Base-by-base conservation (phyloP, 2,797 vertebrate species). In the Tamandua tetradactyla region DNA sequence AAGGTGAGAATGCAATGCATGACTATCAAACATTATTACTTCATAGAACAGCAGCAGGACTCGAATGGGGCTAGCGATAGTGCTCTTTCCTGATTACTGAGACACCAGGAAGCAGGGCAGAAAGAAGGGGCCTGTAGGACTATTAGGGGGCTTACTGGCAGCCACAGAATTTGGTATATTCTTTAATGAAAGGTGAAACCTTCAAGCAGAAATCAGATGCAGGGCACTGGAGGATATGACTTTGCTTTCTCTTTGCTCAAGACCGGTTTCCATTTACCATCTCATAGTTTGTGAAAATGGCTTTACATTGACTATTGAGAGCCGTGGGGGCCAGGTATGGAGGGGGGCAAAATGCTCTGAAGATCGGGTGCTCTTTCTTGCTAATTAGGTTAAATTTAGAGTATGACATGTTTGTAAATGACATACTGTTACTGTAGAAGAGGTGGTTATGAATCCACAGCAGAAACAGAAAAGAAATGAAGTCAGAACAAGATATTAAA, bases 151-250 rank as follows among this genome's bases (percentile, higher is more conserved):
- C 49, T 87, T 66, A 80, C 52, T 27, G 75, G 52, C 1, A 42
- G 2, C 55, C 52, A 23, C 13, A 75, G 68, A 82, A 72, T 80
- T 81, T 35, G 30, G 7, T 0, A 0, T n/a, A 7, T 71, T 88
- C 84, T 95, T 82, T 78, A 89, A 74, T 35, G 91, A 94, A 27
- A 89, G 40, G 32, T 37, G 64, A 92, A 97, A 95, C 75, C 18
- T 55, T 55, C 85, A 80, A 25, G 32, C 94, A 81, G 66, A 74
- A 81, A 72, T 62, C n/a, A 88, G n/a, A 30, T 59, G 57, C 89
- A 85, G 55, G 80, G 80, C 95, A 94, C 94, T 80, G 59, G 72
- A 69, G 84, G 47, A 75, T 25, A 71, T 7, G 12, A 72, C 20
- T 40, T 55, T 37, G 17, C 57, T 96, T 25, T 81, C 59, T 37